Evolutionary conservation across 2,797 vertebrate species (phyloP).

Genomic region (Triplophysa bombifrons): DNA sequence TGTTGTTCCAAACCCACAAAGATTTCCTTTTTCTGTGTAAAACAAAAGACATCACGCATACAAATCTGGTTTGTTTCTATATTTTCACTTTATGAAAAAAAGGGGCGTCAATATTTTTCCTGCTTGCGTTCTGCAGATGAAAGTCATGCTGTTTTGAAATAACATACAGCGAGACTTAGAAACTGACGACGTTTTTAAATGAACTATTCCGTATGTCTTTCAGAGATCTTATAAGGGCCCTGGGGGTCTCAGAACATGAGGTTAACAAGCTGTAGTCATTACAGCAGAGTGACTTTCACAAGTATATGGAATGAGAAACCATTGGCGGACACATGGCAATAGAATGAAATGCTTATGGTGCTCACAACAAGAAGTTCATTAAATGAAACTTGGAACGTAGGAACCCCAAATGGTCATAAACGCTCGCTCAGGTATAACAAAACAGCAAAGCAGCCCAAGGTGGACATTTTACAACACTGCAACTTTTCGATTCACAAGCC

Average conservation of each 20-base stretch:
- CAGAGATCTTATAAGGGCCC: neutral
- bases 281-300: neutral
- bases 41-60: too few species aligned
- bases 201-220: neutral
- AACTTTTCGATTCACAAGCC: neutral
- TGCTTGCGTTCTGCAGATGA: neutral
- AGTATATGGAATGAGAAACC: constrained; percentile 20
- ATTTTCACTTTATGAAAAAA: neutral
- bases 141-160: neutral
- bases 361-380: constrained; percentile 59
- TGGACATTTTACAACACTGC: constrained; percentile 59
- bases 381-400: constrained; percentile 63
- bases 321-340: constrained; percentile 54
- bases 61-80: too few species aligned
- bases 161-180: neutral
- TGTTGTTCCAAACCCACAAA: too few species aligned
- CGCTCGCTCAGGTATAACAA: constrained; percentile 45
- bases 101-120: neutral
- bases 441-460: constrained; percentile 53
- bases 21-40: too few species aligned
- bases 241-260: neutral
- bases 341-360: constrained; percentile 53
- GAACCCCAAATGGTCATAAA: constrained; percentile 61
- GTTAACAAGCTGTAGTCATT: constrained; percentile 13
- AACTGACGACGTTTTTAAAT: neutral